Percentiles rank a stretch among this genome's conserved stretches.
phyloP scores from a whole-genome alignment of 2,113 vertebrate genomes.

The Gymnogyps californianus region DNA sequence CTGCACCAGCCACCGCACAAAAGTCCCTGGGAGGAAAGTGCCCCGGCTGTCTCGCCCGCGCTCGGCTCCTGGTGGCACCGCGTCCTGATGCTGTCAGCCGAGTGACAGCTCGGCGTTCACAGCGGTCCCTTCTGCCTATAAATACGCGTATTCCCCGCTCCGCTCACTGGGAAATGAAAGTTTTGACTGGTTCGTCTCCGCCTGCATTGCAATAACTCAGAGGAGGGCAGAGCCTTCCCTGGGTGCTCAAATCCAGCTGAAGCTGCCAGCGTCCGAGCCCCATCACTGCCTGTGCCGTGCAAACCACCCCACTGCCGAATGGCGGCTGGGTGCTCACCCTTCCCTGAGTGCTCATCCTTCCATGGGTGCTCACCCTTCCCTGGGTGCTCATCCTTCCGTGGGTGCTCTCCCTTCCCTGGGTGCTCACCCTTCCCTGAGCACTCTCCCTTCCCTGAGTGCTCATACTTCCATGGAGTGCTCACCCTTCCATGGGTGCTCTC shows the following conservation, averaged over 20 bases:
- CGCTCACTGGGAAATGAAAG: not conserved
- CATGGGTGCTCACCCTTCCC: accelerated
- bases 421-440: accelerated
- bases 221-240: not conserved
- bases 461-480: accelerated
- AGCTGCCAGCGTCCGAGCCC: not conserved
- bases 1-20: not conserved
- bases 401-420: accelerated
- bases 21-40: not conserved
- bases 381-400: not conserved
- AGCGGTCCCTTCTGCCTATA: not conserved
- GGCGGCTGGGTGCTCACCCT: not conserved
- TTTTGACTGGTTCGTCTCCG: not conserved
- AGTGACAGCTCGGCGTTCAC: not conserved
- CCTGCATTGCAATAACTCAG: not conserved
- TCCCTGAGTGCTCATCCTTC: not conserved
- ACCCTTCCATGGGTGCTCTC: accelerated
- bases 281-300: accelerated
- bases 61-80: not conserved
- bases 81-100: not conserved
- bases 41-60: not conserved
- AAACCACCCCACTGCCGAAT: accelerated
- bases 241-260: not conserved
- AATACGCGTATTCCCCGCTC: not conserved
- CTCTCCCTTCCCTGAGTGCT: not conserved